phyloP scores from a whole-genome alignment of 2,888 invertebrate species.

The Patella depressa region DNA sequence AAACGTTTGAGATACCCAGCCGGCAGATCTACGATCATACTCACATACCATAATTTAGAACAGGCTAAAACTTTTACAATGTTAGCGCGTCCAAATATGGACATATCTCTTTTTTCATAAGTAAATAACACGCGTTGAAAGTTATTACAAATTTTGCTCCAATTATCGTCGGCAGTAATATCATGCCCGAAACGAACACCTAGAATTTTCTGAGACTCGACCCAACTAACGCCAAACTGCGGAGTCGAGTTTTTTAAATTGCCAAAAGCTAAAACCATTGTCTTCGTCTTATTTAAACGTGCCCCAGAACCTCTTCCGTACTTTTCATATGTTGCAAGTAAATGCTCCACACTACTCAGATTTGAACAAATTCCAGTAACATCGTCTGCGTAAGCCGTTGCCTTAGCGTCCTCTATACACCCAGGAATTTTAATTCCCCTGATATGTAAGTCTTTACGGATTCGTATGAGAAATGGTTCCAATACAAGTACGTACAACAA shows the following conservation, averaged over 20 bases:
- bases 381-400: not conserved
- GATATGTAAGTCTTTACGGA: conserved; percentile 3
- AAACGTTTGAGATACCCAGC: not conserved
- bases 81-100: not conserved
- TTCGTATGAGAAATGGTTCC: conserved; percentile 27
- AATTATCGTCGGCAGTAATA: not conserved
- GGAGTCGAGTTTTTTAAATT: not conserved
- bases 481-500: conserved; percentile 31
- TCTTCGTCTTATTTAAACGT: conserved; percentile 13
- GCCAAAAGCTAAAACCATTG: not conserved
- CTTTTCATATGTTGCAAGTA: not conserved
- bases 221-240: not conserved
- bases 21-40: not conserved
- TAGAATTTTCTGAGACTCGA: not conserved
- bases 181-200: not conserved
- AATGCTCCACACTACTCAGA: not conserved
- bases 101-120: not conserved
- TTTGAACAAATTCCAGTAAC: not conserved
- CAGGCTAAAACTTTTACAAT: not conserved
- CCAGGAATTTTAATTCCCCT: not conserved
- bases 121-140: not conserved
- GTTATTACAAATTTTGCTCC: not conserved
- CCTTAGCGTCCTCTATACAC: not conserved
- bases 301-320: conserved; percentile 13
- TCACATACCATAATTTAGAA: not conserved